phyloP scores from a whole-genome alignment of 2,797 vertebrate species.

The Gymnothorax javanicus region DNA sequence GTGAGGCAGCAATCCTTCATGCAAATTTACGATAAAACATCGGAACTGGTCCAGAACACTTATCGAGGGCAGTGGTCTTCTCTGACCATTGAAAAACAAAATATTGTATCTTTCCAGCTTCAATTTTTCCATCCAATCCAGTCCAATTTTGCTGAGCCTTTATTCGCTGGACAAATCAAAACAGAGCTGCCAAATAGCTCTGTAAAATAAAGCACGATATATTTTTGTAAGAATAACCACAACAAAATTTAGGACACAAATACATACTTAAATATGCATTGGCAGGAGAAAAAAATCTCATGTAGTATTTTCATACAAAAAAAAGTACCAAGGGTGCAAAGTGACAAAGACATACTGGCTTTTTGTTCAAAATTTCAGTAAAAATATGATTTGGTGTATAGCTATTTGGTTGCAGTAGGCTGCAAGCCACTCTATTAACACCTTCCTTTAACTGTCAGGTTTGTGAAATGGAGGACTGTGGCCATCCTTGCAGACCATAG shows the following conservation, averaged over 20 bases:
- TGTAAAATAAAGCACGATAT: neutral
- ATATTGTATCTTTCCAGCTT: neutral
- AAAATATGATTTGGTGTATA: neutral
- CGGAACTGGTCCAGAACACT: neutral
- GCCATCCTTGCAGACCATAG: neutral
- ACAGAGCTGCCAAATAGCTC: neutral
- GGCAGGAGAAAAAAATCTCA: too few species aligned
- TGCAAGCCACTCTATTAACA: neutral
- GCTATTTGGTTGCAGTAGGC: neutral
- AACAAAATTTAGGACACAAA: neutral
- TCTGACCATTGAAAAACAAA: neutral
- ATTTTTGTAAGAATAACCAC: neutral
- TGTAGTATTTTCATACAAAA: too few species aligned
- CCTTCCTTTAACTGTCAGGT: neutral
- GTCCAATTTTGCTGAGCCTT: neutral
- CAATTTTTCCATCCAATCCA: neutral
- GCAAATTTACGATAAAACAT: too few species aligned
- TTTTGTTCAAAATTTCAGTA: neutral
- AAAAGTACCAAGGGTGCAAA: neutral
- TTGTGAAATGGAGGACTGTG: neutral
- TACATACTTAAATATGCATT: too few species aligned
- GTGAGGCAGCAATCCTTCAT: constrained; percentile 57
- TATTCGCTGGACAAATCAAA: neutral
- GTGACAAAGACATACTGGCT: neutral
- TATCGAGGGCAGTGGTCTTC: neutral